Evolutionary conservation across 1,140 invertebrate genomes (phyloP).

Genomic region (Meloidogyne exigua): DNA sequence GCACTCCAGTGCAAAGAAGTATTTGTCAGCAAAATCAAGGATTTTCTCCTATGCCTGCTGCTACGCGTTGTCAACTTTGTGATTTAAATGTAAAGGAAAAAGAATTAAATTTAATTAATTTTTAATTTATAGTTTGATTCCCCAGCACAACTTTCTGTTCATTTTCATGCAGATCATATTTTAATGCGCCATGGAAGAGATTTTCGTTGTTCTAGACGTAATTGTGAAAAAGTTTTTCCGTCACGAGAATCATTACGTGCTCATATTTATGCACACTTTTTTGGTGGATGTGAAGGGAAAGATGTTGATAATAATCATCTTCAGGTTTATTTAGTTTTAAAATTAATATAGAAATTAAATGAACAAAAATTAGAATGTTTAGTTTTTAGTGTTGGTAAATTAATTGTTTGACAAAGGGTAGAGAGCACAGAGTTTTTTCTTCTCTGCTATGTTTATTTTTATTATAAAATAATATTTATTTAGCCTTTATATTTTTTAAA

Average conservation of each 20-base stretch:
- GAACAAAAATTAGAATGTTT: too few relatives aligned
- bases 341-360: too few relatives aligned
- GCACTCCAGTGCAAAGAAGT: conserved; percentile 42
- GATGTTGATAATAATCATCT: conserved; percentile 9
- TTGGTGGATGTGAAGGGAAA: conserved; percentile 27
- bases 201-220: conserved; percentile 41
- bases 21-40: conserved; percentile 11
- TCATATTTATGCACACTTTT: conserved; percentile 44
- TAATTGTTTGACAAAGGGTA: too few relatives aligned
- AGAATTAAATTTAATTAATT: background rate
- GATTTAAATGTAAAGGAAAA: conserved; percentile 26
- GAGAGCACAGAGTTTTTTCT: background rate
- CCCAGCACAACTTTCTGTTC: conserved; percentile 39
- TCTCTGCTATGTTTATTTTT: background rate
- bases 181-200: conserved; percentile 47
- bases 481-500: too few relatives aligned
- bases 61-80: conserved; percentile 38
- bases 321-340: background rate
- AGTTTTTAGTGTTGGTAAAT: too few relatives aligned
- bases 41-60: conserved; percentile 31
- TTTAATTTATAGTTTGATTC: conserved; percentile 33
- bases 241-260: conserved; percentile 34
- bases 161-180: conserved; percentile 47
- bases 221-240: conserved; percentile 52
- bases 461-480: conserved; percentile 7